Conservation (phyloP, 92 coral and sea anemone genomes). For the Plumapathes pennacea region DNA sequence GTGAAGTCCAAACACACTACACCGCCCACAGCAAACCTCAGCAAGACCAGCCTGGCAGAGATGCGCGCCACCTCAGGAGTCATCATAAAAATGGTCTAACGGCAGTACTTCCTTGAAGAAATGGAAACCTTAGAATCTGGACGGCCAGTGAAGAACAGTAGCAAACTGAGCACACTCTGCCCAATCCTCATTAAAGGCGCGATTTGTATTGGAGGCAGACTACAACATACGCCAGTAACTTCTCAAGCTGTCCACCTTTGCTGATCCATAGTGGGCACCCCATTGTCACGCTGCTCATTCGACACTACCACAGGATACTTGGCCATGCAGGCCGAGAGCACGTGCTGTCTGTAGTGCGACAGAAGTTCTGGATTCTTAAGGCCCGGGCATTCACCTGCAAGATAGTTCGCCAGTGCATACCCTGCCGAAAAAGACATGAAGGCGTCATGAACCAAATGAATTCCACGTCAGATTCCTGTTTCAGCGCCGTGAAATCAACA, state of each 20-base stretch:
- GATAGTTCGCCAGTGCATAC: slow-evolving; percentile 25
- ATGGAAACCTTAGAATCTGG: slow-evolving; percentile 14
- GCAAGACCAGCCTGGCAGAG: slow-evolving; percentile 17
- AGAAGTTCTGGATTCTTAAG: slow-evolving; percentile 18
- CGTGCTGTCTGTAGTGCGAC: slow-evolving; percentile 29
- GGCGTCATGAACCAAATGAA: slow-evolving; percentile 35
- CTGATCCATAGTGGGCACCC: slow-evolving; percentile 36
- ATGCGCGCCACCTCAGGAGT: slow-evolving; percentile 9
- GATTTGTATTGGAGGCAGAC: slow-evolving; percentile 40
- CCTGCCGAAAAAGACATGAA: slow-evolving; percentile 37
- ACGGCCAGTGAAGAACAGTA: not conserved
- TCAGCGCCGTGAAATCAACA: too few species aligned
- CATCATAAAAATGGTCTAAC: slow-evolving; percentile 24
- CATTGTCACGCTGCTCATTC: slow-evolving; percentile 11
- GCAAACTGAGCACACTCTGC: not conserved
- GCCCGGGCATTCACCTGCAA: slow-evolving; percentile 24
- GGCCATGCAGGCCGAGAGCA: slow-evolving; percentile 44
- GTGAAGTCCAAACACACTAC: slow-evolving; percentile 4
- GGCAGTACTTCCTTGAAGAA: slow-evolving; percentile 24
- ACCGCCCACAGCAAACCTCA: not conserved
- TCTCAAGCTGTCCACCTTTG: slow-evolving; percentile 45
- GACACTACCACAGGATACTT: too few species aligned
- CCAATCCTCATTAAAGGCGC: slow-evolving; percentile 6
- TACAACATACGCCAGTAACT: slow-evolving; percentile 34
- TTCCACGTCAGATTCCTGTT: too few species aligned